Evolutionary conservation across 2,797 vertebrate species (phyloP), one percentile per base, ranked within the genome.

Genomic region (Heliangelus exortis): DNA sequence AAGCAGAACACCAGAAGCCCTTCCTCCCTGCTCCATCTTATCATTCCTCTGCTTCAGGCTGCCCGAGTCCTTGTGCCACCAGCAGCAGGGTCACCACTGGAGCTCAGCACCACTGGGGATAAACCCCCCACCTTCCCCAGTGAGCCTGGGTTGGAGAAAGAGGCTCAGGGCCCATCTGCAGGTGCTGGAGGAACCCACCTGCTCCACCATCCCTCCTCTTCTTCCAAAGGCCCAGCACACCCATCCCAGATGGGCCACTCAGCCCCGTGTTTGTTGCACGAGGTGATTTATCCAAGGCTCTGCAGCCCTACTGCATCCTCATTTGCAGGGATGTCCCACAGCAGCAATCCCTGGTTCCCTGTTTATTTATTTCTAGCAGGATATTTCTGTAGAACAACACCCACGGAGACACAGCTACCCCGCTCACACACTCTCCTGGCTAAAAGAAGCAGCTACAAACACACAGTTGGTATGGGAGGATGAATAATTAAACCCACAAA

Each of bases 311-410:
- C 26, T 3, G 3, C 54, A 84, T 61, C 78, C 59, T 72, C 41
- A 0, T 51, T 66, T 22, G 80, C 83, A 90, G 54, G 65, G 67
- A 71, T 21, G 7, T 31, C 77, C 77, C 4, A 1, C 5, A 55
- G 95, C 89, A 87, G 76, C 39, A 29, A 34, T 11, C 47, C 71
- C 57, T 72, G n/a, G n/a, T 67, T 41, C 58, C 66, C 73, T 69
- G 28, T 71, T 75, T 86, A 55, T 74, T 95, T 92, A 58, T 92
- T 91, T 73, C 83, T 45, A 69, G 72, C 73, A 55, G 79, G 73
- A 63, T 88, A 41, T 91, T 95, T 83, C 10, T 65, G 85, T 26
- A 68, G 84, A 67, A 53, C 61, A 54, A 63, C 67, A 10, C 8
- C 47, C 72, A 45, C 21, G 0, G 61, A 72, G 66, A 85, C 73